Percentiles rank a stretch among this genome's conserved stretches.
phyloP scores from a whole-genome alignment of 2,888 invertebrate species.

The Eumerus sabulonum region DNA sequence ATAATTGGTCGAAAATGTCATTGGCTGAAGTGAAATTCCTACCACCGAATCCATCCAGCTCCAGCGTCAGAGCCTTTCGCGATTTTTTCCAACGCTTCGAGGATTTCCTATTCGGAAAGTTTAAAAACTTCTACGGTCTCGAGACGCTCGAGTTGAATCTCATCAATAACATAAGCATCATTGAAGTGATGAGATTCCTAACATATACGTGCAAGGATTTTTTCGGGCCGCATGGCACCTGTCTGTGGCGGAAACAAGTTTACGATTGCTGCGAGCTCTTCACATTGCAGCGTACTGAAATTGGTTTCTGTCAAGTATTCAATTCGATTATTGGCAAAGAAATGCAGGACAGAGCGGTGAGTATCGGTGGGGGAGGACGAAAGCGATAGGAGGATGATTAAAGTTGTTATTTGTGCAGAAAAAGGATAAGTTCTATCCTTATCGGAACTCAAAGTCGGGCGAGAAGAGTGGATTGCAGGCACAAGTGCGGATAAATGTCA shows the following conservation, averaged over 20 bases:
- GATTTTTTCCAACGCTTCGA: conserved; percentile 71
- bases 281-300: conserved; percentile 78
- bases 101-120: conserved; percentile 71
- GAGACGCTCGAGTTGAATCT: conserved; percentile 63
- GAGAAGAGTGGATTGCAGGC: conserved; percentile 74
- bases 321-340: conserved; percentile 75
- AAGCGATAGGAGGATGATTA: too few relatives aligned
- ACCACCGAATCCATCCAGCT: conserved; percentile 70
- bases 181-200: conserved; percentile 71
- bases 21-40: conserved; percentile 72
- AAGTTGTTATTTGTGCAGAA: conserved; percentile 62
- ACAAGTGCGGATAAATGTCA: conserved; percentile 69
- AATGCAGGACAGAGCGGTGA: conserved; percentile 68
- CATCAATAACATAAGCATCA: conserved; percentile 73
- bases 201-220: conserved; percentile 75
- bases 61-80: conserved; percentile 70
- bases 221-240: conserved; percentile 73
- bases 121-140: conserved; percentile 69
- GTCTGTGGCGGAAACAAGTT: conserved; percentile 78
- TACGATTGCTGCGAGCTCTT: conserved; percentile 79
- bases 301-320: conserved; percentile 79
- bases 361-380: conserved; percentile 18
- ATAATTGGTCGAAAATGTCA: conserved; percentile 73
- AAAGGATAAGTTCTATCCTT: conserved; percentile 73
- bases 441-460: conserved; percentile 73